Evolutionary conservation across 2,113 vertebrate genomes (phyloP).

Genomic region (Carollia perspicillata): DNA sequence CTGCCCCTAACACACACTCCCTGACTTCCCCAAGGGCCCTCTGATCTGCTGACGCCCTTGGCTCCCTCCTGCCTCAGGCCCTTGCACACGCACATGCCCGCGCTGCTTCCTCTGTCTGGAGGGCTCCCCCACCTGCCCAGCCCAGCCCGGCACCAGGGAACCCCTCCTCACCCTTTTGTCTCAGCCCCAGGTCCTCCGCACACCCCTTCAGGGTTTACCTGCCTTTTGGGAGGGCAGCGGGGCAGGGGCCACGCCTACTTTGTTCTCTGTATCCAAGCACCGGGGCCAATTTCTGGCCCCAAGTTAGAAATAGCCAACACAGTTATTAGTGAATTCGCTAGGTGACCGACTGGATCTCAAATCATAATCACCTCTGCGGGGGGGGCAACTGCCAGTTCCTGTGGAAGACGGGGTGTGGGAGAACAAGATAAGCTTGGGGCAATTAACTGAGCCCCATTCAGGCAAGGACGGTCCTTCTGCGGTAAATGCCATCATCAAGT

Average conservation of each 20-base stretch:
- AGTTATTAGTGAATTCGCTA: background rate
- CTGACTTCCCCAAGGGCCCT: background rate
- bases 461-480: background rate
- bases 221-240: rapidly evolving
- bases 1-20: rapidly evolving
- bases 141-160: background rate
- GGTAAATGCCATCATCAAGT: background rate
- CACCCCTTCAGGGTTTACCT: background rate
- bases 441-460: background rate
- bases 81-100: rapidly evolving
- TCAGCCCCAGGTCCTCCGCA: rapidly evolving
- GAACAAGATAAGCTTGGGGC: background rate
- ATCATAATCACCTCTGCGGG: background rate
- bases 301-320: background rate
- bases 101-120: background rate
- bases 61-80: background rate
- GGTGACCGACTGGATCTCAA: background rate
- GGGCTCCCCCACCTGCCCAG: background rate
- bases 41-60: background rate
- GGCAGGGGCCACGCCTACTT: rapidly evolving
- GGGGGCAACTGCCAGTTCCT: background rate
- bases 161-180: background rate
- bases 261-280: background rate
- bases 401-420: background rate
- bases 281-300: background rate